These are phyloP conservation scores for Dipodomys merriami DNA, from an alignment of 2,113 vertebrate genomes.

Conservation along the genomic window DNA sequence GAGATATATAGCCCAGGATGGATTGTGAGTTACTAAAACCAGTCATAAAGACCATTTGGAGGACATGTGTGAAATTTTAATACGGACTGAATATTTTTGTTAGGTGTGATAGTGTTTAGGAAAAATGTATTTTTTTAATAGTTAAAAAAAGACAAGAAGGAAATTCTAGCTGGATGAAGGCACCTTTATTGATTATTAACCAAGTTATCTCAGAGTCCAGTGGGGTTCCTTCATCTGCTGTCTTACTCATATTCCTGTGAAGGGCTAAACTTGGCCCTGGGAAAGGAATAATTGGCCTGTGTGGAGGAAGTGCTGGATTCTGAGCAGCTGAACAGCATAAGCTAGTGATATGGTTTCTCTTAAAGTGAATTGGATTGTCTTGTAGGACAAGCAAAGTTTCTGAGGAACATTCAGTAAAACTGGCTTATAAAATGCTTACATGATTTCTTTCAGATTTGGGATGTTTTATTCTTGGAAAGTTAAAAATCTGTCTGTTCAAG, in stretches of 20 bases:
- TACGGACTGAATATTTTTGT: conserved; percentile 10
- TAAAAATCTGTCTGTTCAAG: conserved; percentile 53
- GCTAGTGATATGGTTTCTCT: background rate
- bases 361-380: conserved; percentile 4
- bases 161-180: conserved; percentile 5
- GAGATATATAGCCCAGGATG: background rate
- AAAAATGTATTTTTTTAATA: conserved; percentile 8
- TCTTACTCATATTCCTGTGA: background rate
- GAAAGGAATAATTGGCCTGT: background rate
- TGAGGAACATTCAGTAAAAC: conserved; percentile 23
- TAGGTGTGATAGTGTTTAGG: background rate
- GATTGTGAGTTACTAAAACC: background rate
- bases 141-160: background rate
- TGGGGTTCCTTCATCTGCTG: background rate
- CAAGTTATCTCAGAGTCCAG: background rate
- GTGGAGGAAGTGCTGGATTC: background rate
- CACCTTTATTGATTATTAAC: background rate
- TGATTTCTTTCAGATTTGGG: conserved; percentile 34
- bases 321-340: background rate
- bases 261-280: background rate
- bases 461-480: conserved; percentile 23
- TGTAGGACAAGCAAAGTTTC: background rate
- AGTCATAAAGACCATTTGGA: background rate
- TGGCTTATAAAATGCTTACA: conserved; percentile 38
- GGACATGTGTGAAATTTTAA: conserved; percentile 14